These are phyloP conservation scores for Apamea epomidion DNA, from an alignment of 2,888 invertebrate genomes.

Conservation along the genomic window DNA sequence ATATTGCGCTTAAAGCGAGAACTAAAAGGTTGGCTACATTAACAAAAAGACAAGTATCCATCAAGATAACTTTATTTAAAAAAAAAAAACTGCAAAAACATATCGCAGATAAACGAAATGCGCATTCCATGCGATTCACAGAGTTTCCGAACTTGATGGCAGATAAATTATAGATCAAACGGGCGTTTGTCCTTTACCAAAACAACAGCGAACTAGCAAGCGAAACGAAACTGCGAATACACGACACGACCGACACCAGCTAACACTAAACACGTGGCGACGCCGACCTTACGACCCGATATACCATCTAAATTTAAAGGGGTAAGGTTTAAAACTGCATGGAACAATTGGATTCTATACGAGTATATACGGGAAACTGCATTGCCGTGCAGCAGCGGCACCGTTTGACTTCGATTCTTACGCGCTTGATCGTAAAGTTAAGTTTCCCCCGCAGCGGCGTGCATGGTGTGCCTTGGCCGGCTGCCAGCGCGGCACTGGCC, in stretches of 20 bases:
- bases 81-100: not conserved
- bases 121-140: not conserved
- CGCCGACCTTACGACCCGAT: not conserved
- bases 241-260: conserved; percentile 48
- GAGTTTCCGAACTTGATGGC: conserved; percentile 8
- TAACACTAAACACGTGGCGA: conserved; percentile 18
- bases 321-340: conserved; percentile 27
- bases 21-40: not conserved
- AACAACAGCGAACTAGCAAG: conserved; percentile 57
- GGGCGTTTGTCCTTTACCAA: conserved; percentile 49
- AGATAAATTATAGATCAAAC: conserved; percentile 44
- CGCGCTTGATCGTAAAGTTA: not conserved
- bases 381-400: conserved; percentile 32
- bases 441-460: not conserved
- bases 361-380: conserved; percentile 42
- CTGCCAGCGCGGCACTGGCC: conserved; percentile 44
- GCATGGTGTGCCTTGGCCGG: conserved; percentile 36
- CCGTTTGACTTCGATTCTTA: conserved; percentile 11
- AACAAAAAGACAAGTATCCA: not conserved
- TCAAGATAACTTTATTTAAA: not conserved
- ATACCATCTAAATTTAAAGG: not conserved
- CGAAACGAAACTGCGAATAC: conserved; percentile 62
- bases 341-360: not conserved
- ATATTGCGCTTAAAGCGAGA: not conserved
- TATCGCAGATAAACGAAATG: not conserved